Evolutionary conservation across 2,888 invertebrate genomes (phyloP).

Genomic region (Physocephala rufipes): DNA sequence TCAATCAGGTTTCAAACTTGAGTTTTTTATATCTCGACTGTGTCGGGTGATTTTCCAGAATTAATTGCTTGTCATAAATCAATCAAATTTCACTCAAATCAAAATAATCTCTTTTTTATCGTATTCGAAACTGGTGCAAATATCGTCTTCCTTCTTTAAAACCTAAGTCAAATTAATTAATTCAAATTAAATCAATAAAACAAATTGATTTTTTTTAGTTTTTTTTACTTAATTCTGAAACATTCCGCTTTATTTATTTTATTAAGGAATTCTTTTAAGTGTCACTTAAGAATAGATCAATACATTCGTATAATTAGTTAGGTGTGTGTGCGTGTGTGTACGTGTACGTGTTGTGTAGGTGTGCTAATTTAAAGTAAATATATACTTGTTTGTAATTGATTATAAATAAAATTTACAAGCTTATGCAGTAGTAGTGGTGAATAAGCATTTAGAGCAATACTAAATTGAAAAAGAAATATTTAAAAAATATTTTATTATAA

Average conservation of each 20-base stretch:
- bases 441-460: not conserved
- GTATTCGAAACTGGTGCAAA: too few species aligned
- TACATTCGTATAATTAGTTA: not conserved
- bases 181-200: not conserved
- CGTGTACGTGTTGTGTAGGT: too few species aligned
- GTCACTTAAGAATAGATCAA: constrained; percentile 16
- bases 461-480: not conserved
- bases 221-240: not conserved
- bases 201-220: not conserved
- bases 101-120: too few species aligned
- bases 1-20: too few species aligned
- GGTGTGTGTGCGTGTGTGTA: too few species aligned
- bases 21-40: too few species aligned
- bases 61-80: too few species aligned
- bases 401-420: constrained; percentile 33
- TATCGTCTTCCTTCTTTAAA: too few species aligned
- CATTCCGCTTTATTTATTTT: constrained; percentile 17
- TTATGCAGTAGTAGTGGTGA: constrained; percentile 17
- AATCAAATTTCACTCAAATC: too few species aligned
- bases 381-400: not conserved
- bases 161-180: not conserved
- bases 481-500: too few species aligned
- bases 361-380: too few species aligned
- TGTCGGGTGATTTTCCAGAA: too few species aligned
- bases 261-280: constrained; percentile 30